Evolutionary conservation across 2,113 vertebrate species (phyloP).

Genomic region (Ctenomys sociabilis): DNA sequence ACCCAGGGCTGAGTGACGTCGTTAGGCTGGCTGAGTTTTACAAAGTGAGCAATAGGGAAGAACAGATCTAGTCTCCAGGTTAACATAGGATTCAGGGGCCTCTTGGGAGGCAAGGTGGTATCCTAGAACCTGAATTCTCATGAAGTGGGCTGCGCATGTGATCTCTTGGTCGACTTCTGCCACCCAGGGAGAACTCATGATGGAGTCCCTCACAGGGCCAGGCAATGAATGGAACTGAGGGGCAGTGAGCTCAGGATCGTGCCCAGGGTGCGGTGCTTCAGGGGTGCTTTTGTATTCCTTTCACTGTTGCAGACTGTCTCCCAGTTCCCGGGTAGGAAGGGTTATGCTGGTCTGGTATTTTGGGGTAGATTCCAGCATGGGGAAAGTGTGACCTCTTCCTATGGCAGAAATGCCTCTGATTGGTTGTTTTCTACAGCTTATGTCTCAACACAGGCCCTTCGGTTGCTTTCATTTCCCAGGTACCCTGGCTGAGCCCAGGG

Average conservation of each 20-base stretch:
- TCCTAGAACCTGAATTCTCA: background rate
- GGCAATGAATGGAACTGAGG: background rate
- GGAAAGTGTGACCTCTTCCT: background rate
- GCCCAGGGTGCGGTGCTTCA: constrained; percentile 17
- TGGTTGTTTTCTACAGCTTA: background rate
- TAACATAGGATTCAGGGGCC: background rate
- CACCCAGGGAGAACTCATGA: background rate
- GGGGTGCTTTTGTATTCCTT: constrained; percentile 44
- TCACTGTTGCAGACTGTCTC: background rate
- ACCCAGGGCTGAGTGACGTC: background rate
- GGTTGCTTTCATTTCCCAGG: background rate
- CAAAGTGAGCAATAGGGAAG: background rate
- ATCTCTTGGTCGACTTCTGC: background rate
- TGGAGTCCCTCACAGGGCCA: background rate
- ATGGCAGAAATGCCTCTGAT: background rate
- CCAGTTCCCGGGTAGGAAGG: background rate
- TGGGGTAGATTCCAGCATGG: background rate
- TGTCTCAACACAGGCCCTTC: background rate
- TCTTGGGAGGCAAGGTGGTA: background rate
- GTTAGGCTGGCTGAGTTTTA: constrained; percentile 19
- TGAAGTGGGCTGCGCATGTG: background rate
- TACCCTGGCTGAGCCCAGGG: background rate
- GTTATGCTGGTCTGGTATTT: background rate
- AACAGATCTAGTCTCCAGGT: background rate
- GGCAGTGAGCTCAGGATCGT: background rate